phyloP scores from a whole-genome alignment of 2,113 vertebrate genomes.

The Brachionichthys hirsutus region DNA sequence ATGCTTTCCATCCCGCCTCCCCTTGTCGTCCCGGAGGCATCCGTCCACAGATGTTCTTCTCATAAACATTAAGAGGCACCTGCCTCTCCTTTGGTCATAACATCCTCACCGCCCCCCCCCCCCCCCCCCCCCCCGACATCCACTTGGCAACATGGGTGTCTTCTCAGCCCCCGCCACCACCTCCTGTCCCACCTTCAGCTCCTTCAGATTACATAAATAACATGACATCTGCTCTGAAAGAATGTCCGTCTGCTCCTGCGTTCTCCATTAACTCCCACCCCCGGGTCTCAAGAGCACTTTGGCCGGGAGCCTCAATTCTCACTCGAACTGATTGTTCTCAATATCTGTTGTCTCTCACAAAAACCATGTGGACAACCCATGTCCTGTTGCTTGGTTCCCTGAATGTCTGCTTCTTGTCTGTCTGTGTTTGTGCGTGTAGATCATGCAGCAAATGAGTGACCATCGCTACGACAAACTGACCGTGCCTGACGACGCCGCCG shows the following conservation, averaged over 20 bases:
- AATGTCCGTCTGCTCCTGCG: constrained; percentile 68
- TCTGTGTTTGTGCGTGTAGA: constrained; percentile 70
- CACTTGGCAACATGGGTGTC: constrained; percentile 50
- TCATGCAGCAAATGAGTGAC: constrained; percentile 98
- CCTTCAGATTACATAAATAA: constrained; percentile 72
- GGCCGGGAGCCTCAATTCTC: constrained; percentile 37
- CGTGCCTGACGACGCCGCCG: constrained; percentile 87
- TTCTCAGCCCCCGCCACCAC: constrained; percentile 4
- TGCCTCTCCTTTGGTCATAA: constrained; percentile 69
- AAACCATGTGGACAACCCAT: constrained; percentile 1
- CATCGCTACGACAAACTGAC: constrained; percentile 96
- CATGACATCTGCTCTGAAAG: constrained; percentile 70
- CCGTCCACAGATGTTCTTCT: constrained; percentile 67
- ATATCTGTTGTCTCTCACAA: constrained; percentile 27
- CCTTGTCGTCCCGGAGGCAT: constrained; percentile 48
- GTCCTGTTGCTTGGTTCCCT: not conserved
- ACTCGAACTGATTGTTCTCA: constrained; percentile 29
- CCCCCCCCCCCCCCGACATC: constrained; percentile 43
- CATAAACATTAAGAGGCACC: constrained; percentile 70
- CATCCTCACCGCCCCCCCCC: constrained; percentile 53
- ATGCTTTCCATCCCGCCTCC: constrained; percentile 25
- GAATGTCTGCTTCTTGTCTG: constrained; percentile 28
- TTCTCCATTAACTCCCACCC: constrained; percentile 63
- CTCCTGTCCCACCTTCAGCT: constrained; percentile 42
- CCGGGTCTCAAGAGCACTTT: constrained; percentile 38